These are phyloP conservation scores for Odontamblyopus rebecca DNA, from an alignment of 2,797 vertebrate genomes.

Conservation along the genomic window DNA sequence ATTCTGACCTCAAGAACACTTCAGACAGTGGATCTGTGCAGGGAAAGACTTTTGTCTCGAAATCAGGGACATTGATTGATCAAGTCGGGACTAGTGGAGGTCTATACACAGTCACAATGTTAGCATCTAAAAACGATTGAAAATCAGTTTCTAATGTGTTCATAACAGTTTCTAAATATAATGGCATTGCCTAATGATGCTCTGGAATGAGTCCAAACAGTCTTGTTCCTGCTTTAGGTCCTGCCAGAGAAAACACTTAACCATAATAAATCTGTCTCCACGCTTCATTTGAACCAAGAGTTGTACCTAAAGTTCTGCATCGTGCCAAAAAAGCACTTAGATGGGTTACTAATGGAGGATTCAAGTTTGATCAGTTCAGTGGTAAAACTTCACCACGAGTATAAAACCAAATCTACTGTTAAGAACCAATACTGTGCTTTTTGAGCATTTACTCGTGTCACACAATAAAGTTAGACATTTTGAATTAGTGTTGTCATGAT, in stretches of 20 bases:
- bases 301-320: background rate
- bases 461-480: background rate
- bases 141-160: background rate
- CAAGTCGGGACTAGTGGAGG: too few relatives aligned
- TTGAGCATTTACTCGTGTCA: background rate
- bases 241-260: slow-evolving; percentile 8
- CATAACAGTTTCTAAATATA: background rate
- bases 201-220: slow-evolving; percentile 8
- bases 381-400: background rate
- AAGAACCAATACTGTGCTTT: background rate
- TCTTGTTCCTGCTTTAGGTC: slow-evolving; percentile 14
- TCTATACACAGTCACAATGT: too few relatives aligned
- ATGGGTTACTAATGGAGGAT: background rate
- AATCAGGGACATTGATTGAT: too few relatives aligned
- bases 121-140: background rate
- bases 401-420: background rate
- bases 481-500: background rate
- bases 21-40: too few relatives aligned
- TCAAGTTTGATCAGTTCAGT: background rate
- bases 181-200: background rate
- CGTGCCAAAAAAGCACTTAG: slow-evolving; percentile 10
- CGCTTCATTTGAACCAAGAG: background rate
- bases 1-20: too few relatives aligned
- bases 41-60: too few relatives aligned
- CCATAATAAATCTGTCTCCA: slow-evolving; percentile 7